These are phyloP conservation scores for Amaurobius ferox DNA, from an alignment of 2,888 invertebrate species.

Conservation along the genomic window DNA sequence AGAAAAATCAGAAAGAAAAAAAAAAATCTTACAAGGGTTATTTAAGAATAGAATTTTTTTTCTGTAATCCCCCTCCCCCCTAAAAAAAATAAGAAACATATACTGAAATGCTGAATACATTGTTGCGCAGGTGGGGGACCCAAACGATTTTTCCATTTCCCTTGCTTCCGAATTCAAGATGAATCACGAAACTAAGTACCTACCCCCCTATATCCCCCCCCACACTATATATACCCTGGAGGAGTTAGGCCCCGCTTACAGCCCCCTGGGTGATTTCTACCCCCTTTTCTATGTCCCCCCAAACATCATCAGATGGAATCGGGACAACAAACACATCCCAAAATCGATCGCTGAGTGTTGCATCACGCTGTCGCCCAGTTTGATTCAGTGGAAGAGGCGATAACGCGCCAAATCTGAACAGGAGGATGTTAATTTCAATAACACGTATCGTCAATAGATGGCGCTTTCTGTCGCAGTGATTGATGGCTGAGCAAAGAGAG, in stretches of 20 bases:
- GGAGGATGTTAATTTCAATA: not conserved
- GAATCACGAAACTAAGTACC: constrained; percentile 56
- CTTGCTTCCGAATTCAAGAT: constrained; percentile 58
- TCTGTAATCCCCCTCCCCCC: not conserved
- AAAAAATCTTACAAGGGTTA: too few relatives aligned
- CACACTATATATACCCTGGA: not conserved
- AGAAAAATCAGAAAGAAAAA: not conserved
- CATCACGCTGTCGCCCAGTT: constrained; percentile 40
- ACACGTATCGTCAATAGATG: constrained; percentile 16
- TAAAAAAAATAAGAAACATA: not conserved
- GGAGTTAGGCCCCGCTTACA: constrained; percentile 2
- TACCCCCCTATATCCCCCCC: not conserved
- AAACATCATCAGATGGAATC: constrained; percentile 38
- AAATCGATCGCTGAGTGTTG: constrained; percentile 53
- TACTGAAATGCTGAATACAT: not conserved
- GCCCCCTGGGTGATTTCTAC: not conserved
- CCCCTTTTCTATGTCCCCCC: not conserved
- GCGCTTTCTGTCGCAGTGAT: constrained; percentile 34
- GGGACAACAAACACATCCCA: constrained; percentile 61
- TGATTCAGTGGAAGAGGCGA: constrained; percentile 2
- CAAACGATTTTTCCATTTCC: constrained; percentile 58
- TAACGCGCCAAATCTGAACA: not conserved
- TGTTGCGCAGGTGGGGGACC: constrained; percentile 30
- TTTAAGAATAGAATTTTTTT: not conserved
- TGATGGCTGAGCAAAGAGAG: constrained; percentile 39